phyloP scores from a whole-genome alignment of 2,113 vertebrate genomes.

The Calidris pugnax region DNA sequence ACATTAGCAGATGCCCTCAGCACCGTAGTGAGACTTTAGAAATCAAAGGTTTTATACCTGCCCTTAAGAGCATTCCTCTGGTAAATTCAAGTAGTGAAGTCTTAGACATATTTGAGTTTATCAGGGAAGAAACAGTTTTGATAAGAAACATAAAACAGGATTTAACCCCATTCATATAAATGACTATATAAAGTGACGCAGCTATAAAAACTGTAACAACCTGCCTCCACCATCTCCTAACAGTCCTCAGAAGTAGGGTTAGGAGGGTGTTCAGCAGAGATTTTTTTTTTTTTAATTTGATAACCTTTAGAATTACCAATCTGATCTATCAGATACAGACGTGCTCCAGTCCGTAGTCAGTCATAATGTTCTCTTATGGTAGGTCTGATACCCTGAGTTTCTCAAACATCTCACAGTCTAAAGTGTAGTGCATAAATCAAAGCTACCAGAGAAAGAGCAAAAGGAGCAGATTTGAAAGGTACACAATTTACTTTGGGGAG shows the following conservation, averaged over 20 bases:
- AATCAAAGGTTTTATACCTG: neutral
- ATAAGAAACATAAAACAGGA: neutral
- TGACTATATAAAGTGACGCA: neutral
- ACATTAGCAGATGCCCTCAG: rapidly evolving
- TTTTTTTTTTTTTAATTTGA: too few relatives aligned
- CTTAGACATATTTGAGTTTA: neutral
- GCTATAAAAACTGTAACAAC: neutral
- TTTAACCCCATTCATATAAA: neutral
- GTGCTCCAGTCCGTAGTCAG: neutral
- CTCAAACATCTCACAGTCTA: neutral
- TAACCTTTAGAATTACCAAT: neutral
- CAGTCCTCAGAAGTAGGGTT: neutral
- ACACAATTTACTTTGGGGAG: neutral
- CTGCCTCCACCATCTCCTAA: neutral
- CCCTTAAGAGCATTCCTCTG: neutral
- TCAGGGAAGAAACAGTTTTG: neutral
- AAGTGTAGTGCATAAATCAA: neutral
- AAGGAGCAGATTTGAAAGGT: neutral
- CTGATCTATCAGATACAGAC: neutral
- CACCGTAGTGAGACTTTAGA: rapidly evolving
- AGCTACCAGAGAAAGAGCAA: neutral
- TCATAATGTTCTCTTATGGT: neutral
- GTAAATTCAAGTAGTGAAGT: neutral
- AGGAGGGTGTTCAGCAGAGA: neutral
- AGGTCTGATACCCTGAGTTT: neutral